These are phyloP conservation scores for Microtus oregoni DNA, from an alignment of 2,113 vertebrate genomes.

Conservation along the genomic window DNA sequence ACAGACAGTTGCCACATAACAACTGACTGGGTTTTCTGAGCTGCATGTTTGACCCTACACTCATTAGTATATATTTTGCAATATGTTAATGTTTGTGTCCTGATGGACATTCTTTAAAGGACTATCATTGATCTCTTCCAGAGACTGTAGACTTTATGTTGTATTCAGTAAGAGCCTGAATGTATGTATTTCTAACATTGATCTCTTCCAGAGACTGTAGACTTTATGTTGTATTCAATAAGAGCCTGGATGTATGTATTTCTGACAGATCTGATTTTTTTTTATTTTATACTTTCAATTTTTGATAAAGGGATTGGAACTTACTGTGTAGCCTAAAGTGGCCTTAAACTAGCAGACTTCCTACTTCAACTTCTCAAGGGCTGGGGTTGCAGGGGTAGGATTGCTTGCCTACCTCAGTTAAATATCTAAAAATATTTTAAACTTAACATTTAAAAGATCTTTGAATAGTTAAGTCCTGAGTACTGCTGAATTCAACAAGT, in stretches of 20 bases:
- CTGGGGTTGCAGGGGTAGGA: too few relatives aligned
- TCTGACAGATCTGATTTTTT: not conserved
- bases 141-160: not conserved
- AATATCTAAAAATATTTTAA: not conserved
- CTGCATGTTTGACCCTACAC: not conserved
- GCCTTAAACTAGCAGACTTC: too few relatives aligned
- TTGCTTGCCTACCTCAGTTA: not conserved
- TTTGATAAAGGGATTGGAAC: not conserved
- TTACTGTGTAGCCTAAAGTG: too few relatives aligned
- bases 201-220: not conserved
- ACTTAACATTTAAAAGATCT: slow-evolving; percentile 16
- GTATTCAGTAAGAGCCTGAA: not conserved
- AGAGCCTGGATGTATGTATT: slow-evolving; percentile 45
- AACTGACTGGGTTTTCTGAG: not conserved
- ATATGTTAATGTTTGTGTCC: not conserved
- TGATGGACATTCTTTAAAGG: not conserved
- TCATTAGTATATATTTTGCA: not conserved
- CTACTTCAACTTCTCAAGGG: too few relatives aligned
- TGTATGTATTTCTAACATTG: slow-evolving; percentile 39
- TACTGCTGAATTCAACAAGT: not conserved
- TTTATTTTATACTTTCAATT: not conserved
- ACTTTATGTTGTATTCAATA: not conserved
- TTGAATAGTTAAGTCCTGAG: not conserved
- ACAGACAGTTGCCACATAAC: not conserved
- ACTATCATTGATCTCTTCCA: slow-evolving; percentile 10